Evolutionary conservation across 1,140 invertebrate genomes (phyloP), one percentile per base, ranked within the genome.

Genomic region (Argopecten irradians): DNA sequence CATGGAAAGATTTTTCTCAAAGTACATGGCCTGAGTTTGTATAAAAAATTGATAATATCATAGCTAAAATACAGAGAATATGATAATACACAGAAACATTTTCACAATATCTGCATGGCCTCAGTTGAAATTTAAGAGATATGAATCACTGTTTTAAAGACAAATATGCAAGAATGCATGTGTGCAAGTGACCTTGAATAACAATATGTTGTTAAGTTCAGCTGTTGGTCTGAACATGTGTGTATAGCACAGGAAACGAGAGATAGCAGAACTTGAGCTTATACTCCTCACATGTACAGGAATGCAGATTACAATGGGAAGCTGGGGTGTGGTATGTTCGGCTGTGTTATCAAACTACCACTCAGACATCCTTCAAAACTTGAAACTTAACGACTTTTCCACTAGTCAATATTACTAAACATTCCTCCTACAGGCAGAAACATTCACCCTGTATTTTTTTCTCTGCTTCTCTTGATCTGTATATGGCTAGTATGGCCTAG

Each of bases 271-370:
- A 71, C 55, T 71, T 71, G 55, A 71, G 55, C 22, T 71, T 71
- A n/a, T n/a, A 28, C 55, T 71, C 55, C 55, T 71, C 5, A 5
- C 3, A 46, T 22, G 55, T 28, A 71, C 3, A 46, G 55, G 55
- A 71, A 71, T 71, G 55, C 55, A 71, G 55, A 71, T 71, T 71
- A 71, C 55, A 71, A 71, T 71, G 55, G 55, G 55, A 71, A 71
- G 55, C 55, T 71, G 55, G 55, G 55, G 55, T 71, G 55, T 71
- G 55, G 55, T 71, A 71, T 71, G 55, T 71, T 71, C n/a, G 55
- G 55, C n/a, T 71, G 55, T 71, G 28, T 71, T 71, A 71, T 71
- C 55, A 71, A 71, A 28, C 55, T n/a, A 71, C 55, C n/a, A 71
- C 55, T 71, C 55, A 71, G 55, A 71, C 55, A 71, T n/a, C 28